Conservation (phyloP, 2,888 invertebrate genomes). For the Cerastis leucographa region DNA sequence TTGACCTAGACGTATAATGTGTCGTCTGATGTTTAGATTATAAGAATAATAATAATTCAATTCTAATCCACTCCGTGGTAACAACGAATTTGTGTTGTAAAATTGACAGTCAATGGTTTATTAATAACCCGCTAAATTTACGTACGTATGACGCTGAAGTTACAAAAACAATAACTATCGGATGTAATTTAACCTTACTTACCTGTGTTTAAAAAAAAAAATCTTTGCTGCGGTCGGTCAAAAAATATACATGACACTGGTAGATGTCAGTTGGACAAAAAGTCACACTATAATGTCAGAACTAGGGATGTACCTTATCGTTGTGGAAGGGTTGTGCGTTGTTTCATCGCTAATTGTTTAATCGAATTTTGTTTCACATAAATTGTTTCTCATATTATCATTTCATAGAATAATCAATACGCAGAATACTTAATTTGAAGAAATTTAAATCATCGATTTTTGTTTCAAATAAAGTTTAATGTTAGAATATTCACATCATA, state of each 20-base stretch:
- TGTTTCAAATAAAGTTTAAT: too few relatives aligned
- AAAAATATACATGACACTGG: not conserved
- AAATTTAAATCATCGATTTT: too few relatives aligned
- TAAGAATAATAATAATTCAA: not conserved
- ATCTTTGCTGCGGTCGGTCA: not conserved
- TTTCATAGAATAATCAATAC: too few relatives aligned
- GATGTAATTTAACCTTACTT: conserved; percentile 8
- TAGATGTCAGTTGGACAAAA: not conserved
- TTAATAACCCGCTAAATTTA: conserved; percentile 3
- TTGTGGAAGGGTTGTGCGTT: too few relatives aligned
- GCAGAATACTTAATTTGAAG: too few relatives aligned
- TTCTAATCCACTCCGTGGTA: not conserved
- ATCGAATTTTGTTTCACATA: too few relatives aligned
- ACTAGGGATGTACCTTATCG: conserved; percentile 24
- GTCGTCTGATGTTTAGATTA: conserved; percentile 3
- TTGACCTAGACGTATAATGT: not conserved
- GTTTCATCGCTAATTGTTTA: too few relatives aligned
- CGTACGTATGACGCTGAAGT: conserved; percentile 1
- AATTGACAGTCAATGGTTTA: not conserved
- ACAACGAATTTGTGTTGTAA: not conserved
- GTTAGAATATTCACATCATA: too few relatives aligned
- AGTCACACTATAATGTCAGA: not conserved
- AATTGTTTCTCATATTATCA: too few relatives aligned
- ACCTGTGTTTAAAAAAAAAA: not conserved
- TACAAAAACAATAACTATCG: conserved; percentile 7